A percentile compares a stretch with the other conserved stretches of the same genome.
Evolutionary conservation across 2,888 invertebrate genomes (phyloP).

Genomic region (Nomada ferruginata): DNA sequence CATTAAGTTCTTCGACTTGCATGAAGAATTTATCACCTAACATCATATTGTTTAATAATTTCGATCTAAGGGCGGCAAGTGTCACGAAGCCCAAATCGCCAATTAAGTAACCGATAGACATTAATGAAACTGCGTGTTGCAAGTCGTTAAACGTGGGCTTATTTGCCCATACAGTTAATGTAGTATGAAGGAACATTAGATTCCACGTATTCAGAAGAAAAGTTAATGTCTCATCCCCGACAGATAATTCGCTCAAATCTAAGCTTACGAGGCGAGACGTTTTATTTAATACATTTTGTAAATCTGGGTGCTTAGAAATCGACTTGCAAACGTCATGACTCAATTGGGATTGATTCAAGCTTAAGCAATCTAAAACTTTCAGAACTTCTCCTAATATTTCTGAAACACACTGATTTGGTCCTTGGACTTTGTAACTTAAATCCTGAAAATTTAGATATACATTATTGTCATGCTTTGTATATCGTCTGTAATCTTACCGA

Average conservation of each 20-base stretch:
- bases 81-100: constrained; percentile 82
- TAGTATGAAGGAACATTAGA: constrained; percentile 81
- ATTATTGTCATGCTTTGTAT: neutral
- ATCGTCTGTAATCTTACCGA: neutral
- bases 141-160: constrained; percentile 73
- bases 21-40: constrained; percentile 69
- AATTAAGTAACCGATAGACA: constrained; percentile 80
- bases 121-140: constrained; percentile 73
- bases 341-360: constrained; percentile 50
- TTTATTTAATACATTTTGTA: constrained; percentile 74
- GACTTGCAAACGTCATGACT: constrained; percentile 52
- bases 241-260: constrained; percentile 79
- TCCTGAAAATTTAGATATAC: constrained; percentile 38
- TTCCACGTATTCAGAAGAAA: constrained; percentile 83
- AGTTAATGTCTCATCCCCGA: constrained; percentile 79
- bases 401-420: constrained; percentile 77
- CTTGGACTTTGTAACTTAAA: constrained; percentile 29
- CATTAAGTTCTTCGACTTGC: constrained; percentile 79
- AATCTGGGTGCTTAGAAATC: constrained; percentile 60
- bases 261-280: constrained; percentile 73
- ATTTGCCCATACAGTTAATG: constrained; percentile 75
- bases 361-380: constrained; percentile 60
- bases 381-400: constrained; percentile 77
- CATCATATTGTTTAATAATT: constrained; percentile 73
- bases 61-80: constrained; percentile 77